These are phyloP conservation scores for Oppia nitens DNA, from an alignment of 1,140 invertebrate genomes.

Conservation along the genomic window DNA sequence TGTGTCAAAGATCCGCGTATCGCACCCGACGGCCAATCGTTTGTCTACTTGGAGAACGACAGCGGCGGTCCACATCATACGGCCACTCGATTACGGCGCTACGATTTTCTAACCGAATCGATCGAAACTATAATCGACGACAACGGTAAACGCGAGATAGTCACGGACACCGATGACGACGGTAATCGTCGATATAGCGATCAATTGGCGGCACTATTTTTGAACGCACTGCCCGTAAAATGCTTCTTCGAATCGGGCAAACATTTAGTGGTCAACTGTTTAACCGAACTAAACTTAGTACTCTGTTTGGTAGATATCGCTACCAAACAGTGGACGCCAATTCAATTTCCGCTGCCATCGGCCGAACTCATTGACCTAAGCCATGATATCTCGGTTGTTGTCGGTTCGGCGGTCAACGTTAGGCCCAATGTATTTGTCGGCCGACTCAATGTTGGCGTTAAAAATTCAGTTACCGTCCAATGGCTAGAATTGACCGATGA, in stretches of 20 bases:
- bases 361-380: constrained; percentile 17
- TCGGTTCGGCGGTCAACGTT: constrained; percentile 20
- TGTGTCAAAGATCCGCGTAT: constrained; percentile 26
- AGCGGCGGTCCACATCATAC: constrained; percentile 33
- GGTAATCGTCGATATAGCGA: not conserved
- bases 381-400: constrained; percentile 20
- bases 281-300: not conserved
- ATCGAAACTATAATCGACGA: constrained; percentile 2
- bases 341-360: constrained; percentile 15
- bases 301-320: constrained; percentile 7
- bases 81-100: constrained; percentile 19
- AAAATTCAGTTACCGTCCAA: constrained; percentile 14
- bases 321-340: not conserved
- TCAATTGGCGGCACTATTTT: constrained; percentile 10
- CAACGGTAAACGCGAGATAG: not conserved
- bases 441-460: constrained; percentile 20
- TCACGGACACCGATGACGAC: too few species aligned
- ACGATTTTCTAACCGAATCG: constrained; percentile 2
- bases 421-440: constrained; percentile 22
- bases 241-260: constrained; percentile 16
- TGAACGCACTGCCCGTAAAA: constrained; percentile 3
- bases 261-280: constrained; percentile 3
- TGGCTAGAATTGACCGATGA: too few species aligned
- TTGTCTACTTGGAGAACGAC: constrained; percentile 33
- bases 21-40: constrained; percentile 28